Evolutionary conservation across 2,888 invertebrate species (phyloP).

Genomic region (Polydrusus tereticollis): DNA sequence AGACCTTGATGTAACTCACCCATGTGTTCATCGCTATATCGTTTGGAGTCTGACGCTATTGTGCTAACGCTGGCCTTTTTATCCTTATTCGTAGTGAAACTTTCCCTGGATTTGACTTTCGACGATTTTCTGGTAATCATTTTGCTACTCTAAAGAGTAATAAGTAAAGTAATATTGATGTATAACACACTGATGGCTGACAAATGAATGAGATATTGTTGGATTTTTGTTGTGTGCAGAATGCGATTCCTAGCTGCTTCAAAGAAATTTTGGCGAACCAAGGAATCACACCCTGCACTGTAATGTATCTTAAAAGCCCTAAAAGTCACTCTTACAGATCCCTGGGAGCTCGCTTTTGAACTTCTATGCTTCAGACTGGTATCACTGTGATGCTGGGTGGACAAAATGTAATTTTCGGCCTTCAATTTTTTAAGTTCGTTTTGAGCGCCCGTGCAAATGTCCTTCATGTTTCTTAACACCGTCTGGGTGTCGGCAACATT

Average conservation of each 20-base stretch:
- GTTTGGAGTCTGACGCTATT: constrained; percentile 5
- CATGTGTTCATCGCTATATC: background rate
- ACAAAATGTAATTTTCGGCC: constrained; percentile 30
- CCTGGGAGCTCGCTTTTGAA: constrained; percentile 31
- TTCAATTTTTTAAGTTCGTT: constrained; percentile 51
- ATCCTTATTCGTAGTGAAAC: constrained; percentile 14
- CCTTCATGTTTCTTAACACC: constrained; percentile 63
- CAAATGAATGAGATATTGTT: no score
- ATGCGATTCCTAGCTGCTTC: no score
- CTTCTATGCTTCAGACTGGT: constrained; percentile 31
- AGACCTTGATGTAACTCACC: background rate
- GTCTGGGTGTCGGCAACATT: constrained; percentile 62
- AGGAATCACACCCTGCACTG: no score
- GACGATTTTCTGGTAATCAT: constrained; percentile 38
- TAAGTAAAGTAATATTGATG: no score
- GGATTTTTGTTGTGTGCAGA: no score
- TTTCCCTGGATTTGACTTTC: constrained; percentile 43
- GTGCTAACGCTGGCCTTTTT: constrained; percentile 19
- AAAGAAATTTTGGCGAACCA: no score
- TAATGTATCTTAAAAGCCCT: no score
- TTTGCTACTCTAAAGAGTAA: constrained; percentile 19
- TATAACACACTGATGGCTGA: no score
- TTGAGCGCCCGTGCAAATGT: constrained; percentile 58
- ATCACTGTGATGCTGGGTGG: constrained; percentile 26
- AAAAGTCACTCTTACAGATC: constrained; percentile 22